phyloP scores from a whole-genome alignment of 2,888 invertebrate species.

The Athalia cordata region DNA sequence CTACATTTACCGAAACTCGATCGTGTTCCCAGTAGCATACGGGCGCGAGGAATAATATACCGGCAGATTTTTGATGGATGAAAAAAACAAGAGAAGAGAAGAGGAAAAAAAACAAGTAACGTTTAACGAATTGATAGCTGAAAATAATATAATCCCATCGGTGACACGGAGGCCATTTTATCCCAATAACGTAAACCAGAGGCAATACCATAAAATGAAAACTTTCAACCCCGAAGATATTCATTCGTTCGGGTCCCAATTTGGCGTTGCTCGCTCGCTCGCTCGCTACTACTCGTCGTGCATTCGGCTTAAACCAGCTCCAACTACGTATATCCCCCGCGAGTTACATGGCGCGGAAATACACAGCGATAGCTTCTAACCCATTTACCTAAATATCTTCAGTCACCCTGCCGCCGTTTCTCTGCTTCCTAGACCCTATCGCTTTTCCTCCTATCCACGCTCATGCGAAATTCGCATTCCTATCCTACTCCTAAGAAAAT shows the following conservation, averaged over 20 bases:
- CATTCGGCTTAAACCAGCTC: conserved; percentile 42
- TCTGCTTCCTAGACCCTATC: conserved; percentile 18
- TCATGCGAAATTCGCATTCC: conserved; percentile 15
- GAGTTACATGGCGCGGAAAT: conserved; percentile 68
- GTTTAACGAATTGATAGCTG: background rate
- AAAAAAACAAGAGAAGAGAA: background rate
- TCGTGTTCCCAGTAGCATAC: background rate
- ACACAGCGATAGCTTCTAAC: conserved; percentile 67
- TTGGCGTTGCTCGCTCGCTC: conserved; percentile 12
- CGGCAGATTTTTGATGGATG: background rate
- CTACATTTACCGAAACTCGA: background rate
- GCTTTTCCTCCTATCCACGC: background rate
- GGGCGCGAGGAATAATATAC: background rate
- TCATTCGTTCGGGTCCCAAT: conserved; percentile 30
- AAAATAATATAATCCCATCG: background rate
- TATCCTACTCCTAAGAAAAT: conserved; percentile 7
- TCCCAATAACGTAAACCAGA: conserved; percentile 33
- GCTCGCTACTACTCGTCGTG: conserved; percentile 30
- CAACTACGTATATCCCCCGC: conserved; percentile 43
- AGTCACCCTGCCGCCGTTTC: conserved; percentile 39
- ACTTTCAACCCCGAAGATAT: conserved; percentile 40
- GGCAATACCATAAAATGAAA: conserved; percentile 43
- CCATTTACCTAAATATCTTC: conserved; percentile 67
- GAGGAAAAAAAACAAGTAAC: background rate
- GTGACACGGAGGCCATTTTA: background rate